Evolutionary conservation across 2,113 vertebrate genomes (phyloP).

Genomic region (Malurus elegans): DNA sequence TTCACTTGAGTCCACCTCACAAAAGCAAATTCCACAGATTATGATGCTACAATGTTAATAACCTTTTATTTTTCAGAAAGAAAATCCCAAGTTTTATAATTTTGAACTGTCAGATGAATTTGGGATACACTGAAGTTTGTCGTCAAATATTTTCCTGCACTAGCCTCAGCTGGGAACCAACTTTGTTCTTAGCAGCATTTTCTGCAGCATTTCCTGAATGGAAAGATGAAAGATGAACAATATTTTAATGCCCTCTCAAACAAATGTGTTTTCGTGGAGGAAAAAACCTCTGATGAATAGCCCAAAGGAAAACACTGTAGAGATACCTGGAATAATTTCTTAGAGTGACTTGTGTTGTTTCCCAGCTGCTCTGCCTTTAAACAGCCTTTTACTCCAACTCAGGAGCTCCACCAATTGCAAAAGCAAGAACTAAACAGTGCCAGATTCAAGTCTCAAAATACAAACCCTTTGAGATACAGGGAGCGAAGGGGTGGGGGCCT

Average conservation of each 20-base stretch:
- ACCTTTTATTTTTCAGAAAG: constrained; percentile 1
- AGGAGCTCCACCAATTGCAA: constrained; percentile 27
- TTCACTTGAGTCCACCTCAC: constrained; percentile 15
- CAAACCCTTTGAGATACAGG: not conserved
- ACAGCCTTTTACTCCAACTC: not conserved
- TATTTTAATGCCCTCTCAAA: not conserved
- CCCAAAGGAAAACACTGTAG: not conserved
- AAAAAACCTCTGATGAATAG: not conserved
- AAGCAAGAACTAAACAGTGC: constrained; percentile 22
- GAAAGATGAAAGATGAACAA: not conserved
- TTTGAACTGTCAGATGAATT: not conserved
- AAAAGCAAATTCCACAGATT: constrained; percentile 24
- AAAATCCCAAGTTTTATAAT: not conserved
- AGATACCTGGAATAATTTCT: not conserved
- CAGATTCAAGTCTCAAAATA: constrained; percentile 10
- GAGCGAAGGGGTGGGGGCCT: not conserved
- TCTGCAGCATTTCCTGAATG: not conserved
- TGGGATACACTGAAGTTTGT: not conserved
- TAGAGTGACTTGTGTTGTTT: not conserved
- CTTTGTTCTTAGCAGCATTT: not conserved
- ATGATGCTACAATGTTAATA: not conserved
- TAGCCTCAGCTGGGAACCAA: not conserved
- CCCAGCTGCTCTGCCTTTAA: not conserved
- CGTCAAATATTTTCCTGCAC: not conserved
- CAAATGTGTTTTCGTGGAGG: not conserved